Conservation (phyloP, 2,797 vertebrate species). For the Galagoides demidoff region DNA sequence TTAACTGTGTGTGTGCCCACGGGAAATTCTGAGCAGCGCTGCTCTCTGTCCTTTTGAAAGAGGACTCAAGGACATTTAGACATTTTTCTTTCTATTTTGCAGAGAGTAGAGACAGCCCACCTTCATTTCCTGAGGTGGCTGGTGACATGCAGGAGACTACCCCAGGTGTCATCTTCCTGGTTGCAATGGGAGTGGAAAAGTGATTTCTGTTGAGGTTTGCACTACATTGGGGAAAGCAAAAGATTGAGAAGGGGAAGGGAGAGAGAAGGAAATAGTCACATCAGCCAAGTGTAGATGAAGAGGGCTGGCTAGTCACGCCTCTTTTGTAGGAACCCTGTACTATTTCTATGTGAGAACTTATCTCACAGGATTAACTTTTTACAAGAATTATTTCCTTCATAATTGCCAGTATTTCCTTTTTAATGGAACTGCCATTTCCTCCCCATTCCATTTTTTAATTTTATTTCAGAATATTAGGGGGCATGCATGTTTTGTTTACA, state of each 20-base stretch:
- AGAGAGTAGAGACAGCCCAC: background rate
- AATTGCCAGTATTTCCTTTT: background rate
- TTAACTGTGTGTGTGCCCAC: constrained; percentile 34
- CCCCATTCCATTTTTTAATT: background rate
- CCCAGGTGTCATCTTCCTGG: background rate
- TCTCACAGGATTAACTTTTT: background rate
- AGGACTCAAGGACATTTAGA: constrained; percentile 15
- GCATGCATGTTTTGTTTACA: too few relatives aligned
- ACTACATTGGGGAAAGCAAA: background rate
- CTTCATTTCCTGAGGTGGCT: background rate
- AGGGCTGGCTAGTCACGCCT: background rate
- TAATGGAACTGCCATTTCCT: background rate
- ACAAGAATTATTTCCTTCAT: background rate
- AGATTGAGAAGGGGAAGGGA: background rate
- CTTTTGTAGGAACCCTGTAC: background rate
- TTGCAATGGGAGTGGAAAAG: background rate
- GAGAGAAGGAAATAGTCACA: background rate
- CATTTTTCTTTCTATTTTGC: background rate
- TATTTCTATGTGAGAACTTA: background rate
- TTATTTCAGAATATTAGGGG: too few relatives aligned
- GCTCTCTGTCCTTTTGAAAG: constrained; percentile 43
- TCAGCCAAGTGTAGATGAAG: background rate
- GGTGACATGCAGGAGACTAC: background rate
- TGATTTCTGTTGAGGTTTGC: background rate
- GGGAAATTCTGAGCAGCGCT: background rate